Evolutionary conservation across 2,797 vertebrate genomes (phyloP).

Genomic region (Megalops cyprinoides): DNA sequence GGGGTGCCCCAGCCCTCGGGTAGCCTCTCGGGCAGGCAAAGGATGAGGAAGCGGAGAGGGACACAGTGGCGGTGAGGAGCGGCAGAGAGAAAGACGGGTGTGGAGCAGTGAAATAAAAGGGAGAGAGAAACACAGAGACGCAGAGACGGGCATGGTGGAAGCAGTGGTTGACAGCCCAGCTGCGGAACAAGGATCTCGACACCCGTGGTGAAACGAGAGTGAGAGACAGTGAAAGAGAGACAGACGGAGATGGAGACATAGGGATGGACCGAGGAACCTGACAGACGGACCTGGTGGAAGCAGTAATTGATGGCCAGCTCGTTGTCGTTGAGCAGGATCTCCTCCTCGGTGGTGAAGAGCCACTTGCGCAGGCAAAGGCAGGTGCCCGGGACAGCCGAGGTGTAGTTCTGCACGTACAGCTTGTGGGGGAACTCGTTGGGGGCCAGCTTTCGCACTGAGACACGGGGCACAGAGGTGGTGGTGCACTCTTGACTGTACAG

Average conservation of each 20-base stretch:
- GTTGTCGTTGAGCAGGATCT: slow-evolving; percentile 92
- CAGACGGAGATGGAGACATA: background rate
- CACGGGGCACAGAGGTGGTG: slow-evolving; percentile 27
- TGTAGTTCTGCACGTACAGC: slow-evolving; percentile 97
- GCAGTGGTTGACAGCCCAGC: slow-evolving; percentile 89
- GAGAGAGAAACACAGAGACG: background rate
- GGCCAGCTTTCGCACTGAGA: slow-evolving; percentile 88
- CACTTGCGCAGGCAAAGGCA: slow-evolving; percentile 93
- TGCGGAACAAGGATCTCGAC: too few species aligned
- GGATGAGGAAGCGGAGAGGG: background rate
- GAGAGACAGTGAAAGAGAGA: background rate
- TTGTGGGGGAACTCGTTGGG: slow-evolving; percentile 98
- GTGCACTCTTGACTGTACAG: too few species aligned
- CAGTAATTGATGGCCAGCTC: slow-evolving; percentile 92
- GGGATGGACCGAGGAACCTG: background rate
- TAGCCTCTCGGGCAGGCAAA: background rate
- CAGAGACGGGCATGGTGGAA: slow-evolving; percentile 76
- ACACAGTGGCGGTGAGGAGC: too few species aligned
- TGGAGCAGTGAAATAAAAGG: too few species aligned
- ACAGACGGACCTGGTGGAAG: slow-evolving; percentile 78
- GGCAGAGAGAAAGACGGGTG: too few species aligned
- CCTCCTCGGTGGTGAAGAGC: slow-evolving; percentile 95
- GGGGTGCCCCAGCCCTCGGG: slow-evolving; percentile 6
- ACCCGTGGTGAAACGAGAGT: too few species aligned
- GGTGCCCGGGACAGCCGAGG: slow-evolving; percentile 92